A percentile compares a stretch with the other conserved stretches of the same genome.
These are phyloP conservation scores for Callithrix jacchus DNA, from an alignment of 2,113 vertebrate genomes.

Conservation along the genomic window DNA sequence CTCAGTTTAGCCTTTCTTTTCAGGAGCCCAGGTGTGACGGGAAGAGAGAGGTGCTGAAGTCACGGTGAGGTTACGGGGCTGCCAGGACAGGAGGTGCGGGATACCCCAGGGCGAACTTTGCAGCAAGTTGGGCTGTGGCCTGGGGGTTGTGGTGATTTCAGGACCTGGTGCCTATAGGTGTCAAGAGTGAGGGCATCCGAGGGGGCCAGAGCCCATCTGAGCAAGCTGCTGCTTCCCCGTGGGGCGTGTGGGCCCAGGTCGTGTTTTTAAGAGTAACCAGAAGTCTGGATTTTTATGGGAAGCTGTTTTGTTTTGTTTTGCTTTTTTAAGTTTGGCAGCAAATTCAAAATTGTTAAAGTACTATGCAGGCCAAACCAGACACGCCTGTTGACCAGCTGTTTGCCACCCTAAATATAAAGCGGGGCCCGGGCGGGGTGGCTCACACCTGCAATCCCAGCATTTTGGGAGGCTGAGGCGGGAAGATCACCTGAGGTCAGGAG, in stretches of 20 bases:
- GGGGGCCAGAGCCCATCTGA: not conserved
- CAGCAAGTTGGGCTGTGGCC: not conserved
- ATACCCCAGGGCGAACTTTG: not conserved
- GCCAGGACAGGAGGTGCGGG: not conserved
- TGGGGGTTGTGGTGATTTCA: not conserved
- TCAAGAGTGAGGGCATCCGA: not conserved
- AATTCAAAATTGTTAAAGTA: not conserved
- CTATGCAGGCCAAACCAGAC: not conserved
- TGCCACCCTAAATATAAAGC: not conserved
- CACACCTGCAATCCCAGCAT: not conserved
- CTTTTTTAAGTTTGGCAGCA: not conserved
- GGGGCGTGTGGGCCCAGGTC: not conserved
- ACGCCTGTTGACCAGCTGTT: not conserved
- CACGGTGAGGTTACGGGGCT: not conserved
- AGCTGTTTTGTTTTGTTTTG: not conserved
- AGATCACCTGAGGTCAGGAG: not conserved
- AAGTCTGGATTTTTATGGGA: constrained; percentile 7
- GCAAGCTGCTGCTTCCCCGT: not conserved
- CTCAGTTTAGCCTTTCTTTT: not conserved
- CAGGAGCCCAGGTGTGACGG: not conserved
- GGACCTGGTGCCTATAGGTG: not conserved
- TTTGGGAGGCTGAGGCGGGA: not conserved
- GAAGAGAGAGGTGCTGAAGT: not conserved
- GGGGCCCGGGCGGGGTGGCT: no score
- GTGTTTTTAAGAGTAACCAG: not conserved